Evolutionary conservation across 2,888 invertebrate species (phyloP).

Genomic region (Euplexia lucipara): DNA sequence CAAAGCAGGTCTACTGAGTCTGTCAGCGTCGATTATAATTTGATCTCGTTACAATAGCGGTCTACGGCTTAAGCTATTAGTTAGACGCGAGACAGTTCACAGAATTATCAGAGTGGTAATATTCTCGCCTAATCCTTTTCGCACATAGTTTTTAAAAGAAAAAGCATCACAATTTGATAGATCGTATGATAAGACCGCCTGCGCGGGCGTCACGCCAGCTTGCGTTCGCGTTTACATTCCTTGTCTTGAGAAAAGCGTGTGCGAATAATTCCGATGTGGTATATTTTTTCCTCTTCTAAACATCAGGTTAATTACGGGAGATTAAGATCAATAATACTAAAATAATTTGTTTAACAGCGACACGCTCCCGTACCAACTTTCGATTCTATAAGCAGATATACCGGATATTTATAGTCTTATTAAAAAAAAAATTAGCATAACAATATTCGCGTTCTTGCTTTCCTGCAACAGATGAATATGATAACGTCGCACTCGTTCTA

Average conservation of each 20-base stretch:
- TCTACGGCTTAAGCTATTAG: slow-evolving; percentile 42
- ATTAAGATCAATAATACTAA: slow-evolving; percentile 76
- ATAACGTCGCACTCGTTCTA: slow-evolving; percentile 54
- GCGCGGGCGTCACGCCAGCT: slow-evolving; percentile 74
- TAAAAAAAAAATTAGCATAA: slow-evolving; percentile 61
- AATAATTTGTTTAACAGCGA: slow-evolving; percentile 79
- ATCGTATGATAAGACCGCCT: slow-evolving; percentile 74
- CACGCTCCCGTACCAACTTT: slow-evolving; percentile 44
- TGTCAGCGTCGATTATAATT: slow-evolving; percentile 30
- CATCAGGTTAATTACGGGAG: slow-evolving; percentile 77
- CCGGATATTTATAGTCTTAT: slow-evolving; percentile 42
- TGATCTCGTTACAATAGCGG: slow-evolving; percentile 21
- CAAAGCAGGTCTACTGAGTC: slow-evolving; percentile 28
- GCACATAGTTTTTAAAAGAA: slow-evolving; percentile 72
- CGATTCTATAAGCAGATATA: slow-evolving; percentile 53
- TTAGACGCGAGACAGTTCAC: slow-evolving; percentile 58
- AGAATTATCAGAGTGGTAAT: slow-evolving; percentile 65
- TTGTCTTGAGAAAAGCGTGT: slow-evolving; percentile 77
- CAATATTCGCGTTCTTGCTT: slow-evolving; percentile 52
- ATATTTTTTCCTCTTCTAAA: slow-evolving; percentile 75
- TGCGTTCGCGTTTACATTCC: slow-evolving; percentile 72
- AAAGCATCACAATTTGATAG: slow-evolving; percentile 79
- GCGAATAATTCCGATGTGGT: slow-evolving; percentile 75
- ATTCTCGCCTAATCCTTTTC: slow-evolving; percentile 73
- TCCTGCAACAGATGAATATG: slow-evolving; percentile 58